Base-by-base conservation (phyloP, 2,113 vertebrate species). In the Myanophis thanlyinensis region DNA sequence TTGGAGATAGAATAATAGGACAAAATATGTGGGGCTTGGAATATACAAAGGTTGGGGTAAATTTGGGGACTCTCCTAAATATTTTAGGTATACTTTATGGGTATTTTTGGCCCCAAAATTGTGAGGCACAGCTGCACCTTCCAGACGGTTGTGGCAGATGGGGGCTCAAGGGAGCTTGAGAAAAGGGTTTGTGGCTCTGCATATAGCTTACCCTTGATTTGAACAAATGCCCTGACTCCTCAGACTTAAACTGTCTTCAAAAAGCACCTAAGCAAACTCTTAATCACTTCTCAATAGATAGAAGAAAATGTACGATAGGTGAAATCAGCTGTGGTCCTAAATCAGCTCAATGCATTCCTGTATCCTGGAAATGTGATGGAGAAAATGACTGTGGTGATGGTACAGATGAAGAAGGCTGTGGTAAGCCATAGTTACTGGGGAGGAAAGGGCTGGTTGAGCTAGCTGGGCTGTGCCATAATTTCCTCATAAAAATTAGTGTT, bases 321-420 rank as follows among this genome's bases (percentile, higher is more conserved):
- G 98, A 99, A 98, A 98, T 99, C 93, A 99, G 98, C 97, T 99
- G 99, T 95, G 98, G 98, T 6, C 97, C 98, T 18, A 98, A 97
- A 80, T 98, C 99, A 94, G 98, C 98, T 52, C 98, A 99, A 94
- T 99, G 99, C 92, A 98, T 99, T 96, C 99, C 99, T 22, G 90
- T 98, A 88, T 99, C 98, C 97, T 99, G 99, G 99, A 98, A 99
- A 92, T 99, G 99, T 95, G 99, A 99, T 94, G 98, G 99, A 90
- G 99, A 99, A 97, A 98, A 96, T 95, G 99, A 99, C 97, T 99
- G 99, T 95, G 98, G 98, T 97, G 98, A 97, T 93, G 99, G 98
- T 93, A 98, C 98, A 97, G 99, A 99, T 93, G 99, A 99, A 97
- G 96, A 98, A 92, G 98, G 98, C 97, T 99, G 99, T 97, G 98